phyloP scores from a whole-genome alignment of 92 coral and sea anemone genomes.

The Chrysogorgia sp. region DNA sequence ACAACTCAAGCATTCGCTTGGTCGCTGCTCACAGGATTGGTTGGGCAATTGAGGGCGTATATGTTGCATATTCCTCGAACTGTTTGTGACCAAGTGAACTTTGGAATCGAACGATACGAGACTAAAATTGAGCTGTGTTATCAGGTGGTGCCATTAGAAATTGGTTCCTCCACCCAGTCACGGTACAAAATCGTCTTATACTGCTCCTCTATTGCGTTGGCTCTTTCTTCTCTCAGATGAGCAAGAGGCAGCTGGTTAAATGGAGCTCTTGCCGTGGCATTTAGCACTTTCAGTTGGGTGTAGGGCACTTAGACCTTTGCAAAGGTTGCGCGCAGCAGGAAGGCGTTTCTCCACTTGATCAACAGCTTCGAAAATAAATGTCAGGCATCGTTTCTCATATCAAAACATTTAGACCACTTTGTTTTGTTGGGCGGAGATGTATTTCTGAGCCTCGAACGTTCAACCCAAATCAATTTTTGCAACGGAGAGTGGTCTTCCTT shows the following conservation, averaged over 20 bases:
- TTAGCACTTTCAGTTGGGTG: constrained; percentile 13
- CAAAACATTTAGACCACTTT: background rate
- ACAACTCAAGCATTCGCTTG: constrained; percentile 8
- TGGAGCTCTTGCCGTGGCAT: constrained; percentile 6
- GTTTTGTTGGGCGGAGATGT: background rate
- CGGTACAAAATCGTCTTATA: constrained; percentile 1
- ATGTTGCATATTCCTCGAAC: constrained; percentile 16
- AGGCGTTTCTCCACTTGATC: constrained; percentile 14
- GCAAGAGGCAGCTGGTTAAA: constrained; percentile 4
- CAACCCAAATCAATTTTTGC: constrained; percentile 4
- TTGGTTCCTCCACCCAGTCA: constrained; percentile 6
- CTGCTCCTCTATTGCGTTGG: constrained; percentile 16
- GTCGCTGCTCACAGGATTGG: constrained; percentile 5
- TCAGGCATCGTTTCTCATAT: background rate
- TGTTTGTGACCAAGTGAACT: constrained; percentile 2
- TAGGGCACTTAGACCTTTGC: constrained; percentile 1
- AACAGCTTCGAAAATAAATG: constrained; percentile 3
- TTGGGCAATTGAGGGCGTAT: constrained; percentile 10
- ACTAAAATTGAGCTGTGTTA: background rate
- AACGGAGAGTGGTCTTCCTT: background rate
- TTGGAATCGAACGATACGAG: background rate
- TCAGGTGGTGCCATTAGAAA: constrained; percentile 9
- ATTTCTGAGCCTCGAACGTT: background rate
- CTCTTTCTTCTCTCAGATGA: background rate
- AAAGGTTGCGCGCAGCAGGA: constrained; percentile 1